Conservation (phyloP, 2,113 vertebrate genomes). For the Numenius arquata region DNA sequence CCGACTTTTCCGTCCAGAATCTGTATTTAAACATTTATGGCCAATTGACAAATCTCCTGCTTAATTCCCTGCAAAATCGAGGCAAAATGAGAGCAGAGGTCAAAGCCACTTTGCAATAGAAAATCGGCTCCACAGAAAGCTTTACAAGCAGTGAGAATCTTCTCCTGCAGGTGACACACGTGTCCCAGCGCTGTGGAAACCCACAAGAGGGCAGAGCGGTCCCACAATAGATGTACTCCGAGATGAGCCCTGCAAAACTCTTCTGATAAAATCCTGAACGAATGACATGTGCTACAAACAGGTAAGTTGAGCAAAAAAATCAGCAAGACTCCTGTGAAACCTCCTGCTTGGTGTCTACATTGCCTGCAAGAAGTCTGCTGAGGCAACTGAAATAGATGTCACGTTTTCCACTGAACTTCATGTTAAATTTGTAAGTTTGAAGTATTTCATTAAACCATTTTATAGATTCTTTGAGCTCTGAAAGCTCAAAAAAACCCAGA, state of each 20-base stretch:
- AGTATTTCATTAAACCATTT: not conserved
- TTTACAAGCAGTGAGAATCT: not conserved
- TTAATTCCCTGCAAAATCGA: not conserved
- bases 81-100: not conserved
- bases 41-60: not conserved
- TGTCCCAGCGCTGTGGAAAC: not conserved
- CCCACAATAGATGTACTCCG: not conserved
- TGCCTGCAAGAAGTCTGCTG: not conserved
- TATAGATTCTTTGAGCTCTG: not conserved
- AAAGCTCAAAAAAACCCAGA: not conserved
- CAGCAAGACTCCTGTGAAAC: not conserved
- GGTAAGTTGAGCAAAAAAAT: not conserved
- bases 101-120: accelerated
- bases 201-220: slow-evolving; percentile 73
- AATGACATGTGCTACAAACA: not conserved
- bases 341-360: not conserved
- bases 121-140: not conserved
- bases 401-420: not conserved
- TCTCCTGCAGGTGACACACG: not conserved
- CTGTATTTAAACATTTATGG: not conserved
- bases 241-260: not conserved
- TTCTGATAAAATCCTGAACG: not conserved
- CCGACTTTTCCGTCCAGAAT: not conserved
- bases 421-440: not conserved
- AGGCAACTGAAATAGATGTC: not conserved